phyloP scores from a whole-genome alignment of 2,797 vertebrate genomes.

The Neosilurus hyrtlii region DNA sequence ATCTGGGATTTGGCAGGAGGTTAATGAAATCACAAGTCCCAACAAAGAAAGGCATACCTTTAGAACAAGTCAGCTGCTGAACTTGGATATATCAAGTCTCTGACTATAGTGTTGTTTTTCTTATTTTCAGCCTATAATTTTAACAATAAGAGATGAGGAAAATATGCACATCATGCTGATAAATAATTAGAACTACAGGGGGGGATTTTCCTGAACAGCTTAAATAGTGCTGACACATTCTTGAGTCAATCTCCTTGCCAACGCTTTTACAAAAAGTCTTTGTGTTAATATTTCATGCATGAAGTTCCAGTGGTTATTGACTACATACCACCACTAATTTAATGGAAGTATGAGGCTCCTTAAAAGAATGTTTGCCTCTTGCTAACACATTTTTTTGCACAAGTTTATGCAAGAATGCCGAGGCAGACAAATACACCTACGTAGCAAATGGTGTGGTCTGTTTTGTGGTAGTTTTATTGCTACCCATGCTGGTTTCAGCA shows the following conservation, averaged over 20 bases:
- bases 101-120: not conserved
- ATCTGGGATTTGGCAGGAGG: not conserved
- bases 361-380: conserved; percentile 18
- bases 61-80: not conserved
- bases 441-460: conserved; percentile 47
- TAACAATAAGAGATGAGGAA: not conserved
- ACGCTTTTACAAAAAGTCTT: conserved; percentile 40
- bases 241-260: conserved; percentile 41
- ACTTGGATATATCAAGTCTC: not conserved
- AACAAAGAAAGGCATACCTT: not conserved
- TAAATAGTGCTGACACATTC: conserved; percentile 28
- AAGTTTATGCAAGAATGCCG: conserved; percentile 6
- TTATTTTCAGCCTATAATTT: not conserved
- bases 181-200: conserved; percentile 16
- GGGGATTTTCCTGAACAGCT: conserved; percentile 1
- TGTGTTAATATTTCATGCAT: conserved; percentile 33
- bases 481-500: conserved; percentile 45
- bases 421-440: conserved; percentile 39
- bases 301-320: conserved; percentile 37
- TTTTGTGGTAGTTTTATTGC: conserved; percentile 51
- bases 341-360: conserved; percentile 3
- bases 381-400: conserved; percentile 36
- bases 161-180: not conserved
- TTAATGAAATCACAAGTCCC: not conserved
- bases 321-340: conserved; percentile 47